These are phyloP conservation scores for Cyprinodon diabolis DNA, from an alignment of 2,797 vertebrate species.

Conservation along the genomic window DNA sequence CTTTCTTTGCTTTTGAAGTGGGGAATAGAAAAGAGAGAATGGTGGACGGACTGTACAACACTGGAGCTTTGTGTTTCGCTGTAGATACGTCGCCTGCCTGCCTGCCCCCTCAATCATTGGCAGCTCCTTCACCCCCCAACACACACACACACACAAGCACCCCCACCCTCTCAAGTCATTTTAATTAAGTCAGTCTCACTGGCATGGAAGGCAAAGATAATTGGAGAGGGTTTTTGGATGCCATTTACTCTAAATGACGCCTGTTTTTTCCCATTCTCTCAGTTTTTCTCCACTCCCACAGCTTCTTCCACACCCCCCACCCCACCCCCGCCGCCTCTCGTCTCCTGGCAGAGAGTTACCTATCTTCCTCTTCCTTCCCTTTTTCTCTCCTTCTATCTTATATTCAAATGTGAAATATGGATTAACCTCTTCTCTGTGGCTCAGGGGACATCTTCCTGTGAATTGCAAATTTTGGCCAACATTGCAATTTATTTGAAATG, in stretches of 20 bases:
- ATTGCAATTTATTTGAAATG: constrained; percentile 79
- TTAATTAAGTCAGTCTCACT: constrained; percentile 90
- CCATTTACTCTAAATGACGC: constrained; percentile 85
- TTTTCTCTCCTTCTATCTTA: constrained; percentile 65
- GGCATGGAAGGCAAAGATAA: constrained; percentile 87
- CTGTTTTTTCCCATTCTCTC: constrained; percentile 79
- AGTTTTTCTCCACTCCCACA: constrained; percentile 63
- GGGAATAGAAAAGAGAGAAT: constrained; percentile 84
- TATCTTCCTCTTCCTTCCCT: constrained; percentile 59
- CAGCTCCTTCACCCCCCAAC: constrained; percentile 62
- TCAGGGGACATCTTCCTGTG: constrained; percentile 72
- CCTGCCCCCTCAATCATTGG: constrained; percentile 79
- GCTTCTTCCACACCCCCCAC: constrained; percentile 42
- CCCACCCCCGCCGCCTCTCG: constrained; percentile 51
- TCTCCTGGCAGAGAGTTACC: constrained; percentile 73
- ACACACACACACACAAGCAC: no score
- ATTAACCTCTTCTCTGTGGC: constrained; percentile 77
- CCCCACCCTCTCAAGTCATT: constrained; percentile 83
- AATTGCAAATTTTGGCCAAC: constrained; percentile 78
- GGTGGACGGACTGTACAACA: constrained; percentile 71
- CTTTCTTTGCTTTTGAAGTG: constrained; percentile 85
- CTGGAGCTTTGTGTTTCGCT: constrained; percentile 82
- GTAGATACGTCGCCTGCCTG: constrained; percentile 83
- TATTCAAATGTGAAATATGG: constrained; percentile 79
- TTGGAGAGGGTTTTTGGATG: constrained; percentile 88